Evolutionary conservation across 1,140 invertebrate genomes (phyloP), one percentile per base, ranked within the genome.

Genomic region (Arctopsyche grandis): DNA sequence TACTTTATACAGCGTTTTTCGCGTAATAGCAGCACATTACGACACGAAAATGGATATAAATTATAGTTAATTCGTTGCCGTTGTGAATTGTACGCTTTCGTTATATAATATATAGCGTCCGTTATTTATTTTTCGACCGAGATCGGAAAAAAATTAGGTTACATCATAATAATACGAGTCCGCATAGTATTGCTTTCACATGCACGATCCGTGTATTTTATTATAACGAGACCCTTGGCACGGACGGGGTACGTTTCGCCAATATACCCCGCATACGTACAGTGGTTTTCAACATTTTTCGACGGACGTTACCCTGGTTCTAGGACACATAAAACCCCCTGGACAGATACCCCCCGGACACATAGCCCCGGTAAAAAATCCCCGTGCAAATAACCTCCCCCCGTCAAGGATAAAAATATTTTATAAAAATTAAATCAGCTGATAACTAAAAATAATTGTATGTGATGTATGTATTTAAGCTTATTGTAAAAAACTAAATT

Each of bases 11-110:
- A 52, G 4, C 48, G 48, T 52, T 52, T 52, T 26, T 66, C 24
- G 19, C 63, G 14, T 26, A 66, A 66, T 12, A 66, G 63, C 63
- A 21, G 9, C 24, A 22, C 21, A 66, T 66, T 66, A 66, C 22
- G 24, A 66, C 26, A 66, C 63, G 63, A 66, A 66, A 66, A 66
- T 12, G 63, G 21, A 66, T 66, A 66, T 66, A 29, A 66, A 66
- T 66, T 66, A 66, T 24, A 10, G 63, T 66, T 66, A 66, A 66
- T 24, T 66, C 24, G 24, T 29, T 29, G 19, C 22, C 63, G 21
- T 12, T 26, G 63, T 10, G n/a, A 22, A 66, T 26, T 66, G 63
- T 66, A n/a, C 24, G 63, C 14, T 66, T 26, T 66, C 14, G 9
- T 24, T 3, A 26, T 60, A 10, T 10, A 12, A 26, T 26, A 26